Base-by-base conservation (phyloP, 2,888 invertebrate species). In the Metellina segmentata region DNA sequence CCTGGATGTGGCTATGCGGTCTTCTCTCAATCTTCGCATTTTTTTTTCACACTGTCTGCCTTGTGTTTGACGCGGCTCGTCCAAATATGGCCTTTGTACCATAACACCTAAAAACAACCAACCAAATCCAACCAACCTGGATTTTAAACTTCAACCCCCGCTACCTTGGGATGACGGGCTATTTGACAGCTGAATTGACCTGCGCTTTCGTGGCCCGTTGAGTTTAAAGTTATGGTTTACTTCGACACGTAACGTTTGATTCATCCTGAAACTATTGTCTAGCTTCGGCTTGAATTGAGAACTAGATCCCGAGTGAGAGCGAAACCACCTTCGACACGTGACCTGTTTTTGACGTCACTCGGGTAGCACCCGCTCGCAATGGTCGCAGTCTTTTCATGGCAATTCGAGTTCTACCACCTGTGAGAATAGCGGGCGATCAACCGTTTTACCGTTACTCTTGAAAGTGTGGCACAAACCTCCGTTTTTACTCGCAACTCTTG, bases 281-380 rank as follows among this genome's bases (percentile, higher is more conserved):
- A 7, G 78, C 70, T 77, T 34, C 71, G 16, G 71, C 83, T 70
- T 89, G 34, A 16, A 69, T 78, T 71, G 70, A 82, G 53, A 82
- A 89, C 53, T 83, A 71, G 77, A 70, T 72, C 34, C 87, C 7
- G 5, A 74, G 20, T 52, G 85, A 90, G 83, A 83, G 90, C 49
- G 81, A 85, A 90, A 81, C 85, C 61, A 61, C 83, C 81, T 78
- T 34, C 11, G 34, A 51, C 90, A 90, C 90, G 90, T 86, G 90
- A 90, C 90, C 81, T 51, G 90, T 86, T 90, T 85, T 11, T 86
- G 77, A 90, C 90, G 90, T 90, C 90, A 90, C 20, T n/a, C n/a
- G 19, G 34, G 83, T 85, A 77, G 77, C 82, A 71, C 82, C 51
- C 82, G 49, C 75, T 81, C 9, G 89, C 49, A 49, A 85, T 74